A percentile compares a stretch with the other conserved stretches of the same genome.
These are phyloP conservation scores for Drosophila cognata DNA, from an alignment of 2,888 invertebrate genomes.

Conservation along the genomic window DNA sequence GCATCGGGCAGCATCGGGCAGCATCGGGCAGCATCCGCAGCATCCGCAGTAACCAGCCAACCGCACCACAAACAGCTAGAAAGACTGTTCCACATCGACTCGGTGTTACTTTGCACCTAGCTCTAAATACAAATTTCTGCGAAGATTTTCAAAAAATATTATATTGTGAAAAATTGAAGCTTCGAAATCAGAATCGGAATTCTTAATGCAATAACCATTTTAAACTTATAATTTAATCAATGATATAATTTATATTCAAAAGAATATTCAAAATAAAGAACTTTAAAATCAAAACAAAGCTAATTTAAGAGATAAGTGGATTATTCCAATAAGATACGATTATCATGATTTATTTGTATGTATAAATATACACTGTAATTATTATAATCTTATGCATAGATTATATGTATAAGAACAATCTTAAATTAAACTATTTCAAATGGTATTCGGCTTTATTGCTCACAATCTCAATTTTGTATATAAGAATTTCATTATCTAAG, in stretches of 20 bases:
- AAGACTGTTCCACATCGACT: background rate
- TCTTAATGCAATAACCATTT: too few relatives aligned
- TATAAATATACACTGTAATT: background rate
- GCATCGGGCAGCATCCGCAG: constrained; percentile 2
- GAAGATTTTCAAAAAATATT: background rate
- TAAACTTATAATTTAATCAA: background rate
- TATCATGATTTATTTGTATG: background rate
- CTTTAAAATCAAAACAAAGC: background rate
- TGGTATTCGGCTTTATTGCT: background rate
- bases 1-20: constrained; percentile 13
- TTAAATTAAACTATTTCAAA: background rate
- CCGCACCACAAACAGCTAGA: background rate
- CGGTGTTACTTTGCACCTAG: background rate
- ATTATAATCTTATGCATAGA: background rate
- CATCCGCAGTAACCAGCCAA: constrained; percentile 6
- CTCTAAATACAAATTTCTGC: background rate
- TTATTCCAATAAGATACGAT: background rate
- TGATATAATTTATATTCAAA: background rate
- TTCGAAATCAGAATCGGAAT: background rate
- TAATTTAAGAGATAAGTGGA: too few relatives aligned
- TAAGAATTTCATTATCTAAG: background rate
- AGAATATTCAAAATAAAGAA: background rate
- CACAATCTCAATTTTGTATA: background rate
- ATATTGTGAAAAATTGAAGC: background rate
- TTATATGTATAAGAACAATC: background rate